Conservation (phyloP, 2,797 vertebrate genomes). For the Hapalemur alaotrensis region DNA sequence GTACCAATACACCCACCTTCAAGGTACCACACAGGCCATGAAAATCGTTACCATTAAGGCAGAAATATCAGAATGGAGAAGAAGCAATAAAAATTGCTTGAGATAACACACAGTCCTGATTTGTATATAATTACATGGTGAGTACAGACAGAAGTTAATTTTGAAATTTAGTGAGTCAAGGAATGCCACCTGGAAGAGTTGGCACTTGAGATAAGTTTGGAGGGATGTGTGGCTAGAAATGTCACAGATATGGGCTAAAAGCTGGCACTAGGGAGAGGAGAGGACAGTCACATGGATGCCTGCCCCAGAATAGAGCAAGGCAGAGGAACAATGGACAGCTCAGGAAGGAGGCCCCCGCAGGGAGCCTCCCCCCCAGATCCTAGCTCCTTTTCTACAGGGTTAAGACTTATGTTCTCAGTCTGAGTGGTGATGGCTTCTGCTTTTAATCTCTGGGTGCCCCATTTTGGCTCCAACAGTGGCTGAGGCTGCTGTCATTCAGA, state of each 20-base stretch:
- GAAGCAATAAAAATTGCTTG: not conserved
- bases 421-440: not conserved
- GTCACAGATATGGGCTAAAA: not conserved
- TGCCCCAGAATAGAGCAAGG: not conserved
- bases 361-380: not conserved
- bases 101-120: not conserved
- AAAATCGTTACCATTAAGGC: not conserved
- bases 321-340: no score
- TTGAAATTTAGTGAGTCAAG: not conserved
- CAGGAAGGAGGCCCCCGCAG: not conserved
- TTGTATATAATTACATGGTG: not conserved
- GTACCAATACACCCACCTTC: not conserved
- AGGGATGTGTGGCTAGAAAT: not conserved
- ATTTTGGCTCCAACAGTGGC: not conserved
- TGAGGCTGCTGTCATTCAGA: not conserved
- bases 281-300: not conserved
- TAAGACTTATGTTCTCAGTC: not conserved
- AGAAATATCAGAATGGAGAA: not conserved
- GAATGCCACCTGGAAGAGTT: not conserved
- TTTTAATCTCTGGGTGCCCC: not conserved
- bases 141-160: not conserved
- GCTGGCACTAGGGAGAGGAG: not conserved
- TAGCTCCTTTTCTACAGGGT: not conserved
- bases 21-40: no score
- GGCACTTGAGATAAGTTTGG: not conserved